A percentile compares a stretch with the other conserved stretches of the same genome.
Conservation (phyloP, 2,113 vertebrate species). For the Lagopus muta region DNA sequence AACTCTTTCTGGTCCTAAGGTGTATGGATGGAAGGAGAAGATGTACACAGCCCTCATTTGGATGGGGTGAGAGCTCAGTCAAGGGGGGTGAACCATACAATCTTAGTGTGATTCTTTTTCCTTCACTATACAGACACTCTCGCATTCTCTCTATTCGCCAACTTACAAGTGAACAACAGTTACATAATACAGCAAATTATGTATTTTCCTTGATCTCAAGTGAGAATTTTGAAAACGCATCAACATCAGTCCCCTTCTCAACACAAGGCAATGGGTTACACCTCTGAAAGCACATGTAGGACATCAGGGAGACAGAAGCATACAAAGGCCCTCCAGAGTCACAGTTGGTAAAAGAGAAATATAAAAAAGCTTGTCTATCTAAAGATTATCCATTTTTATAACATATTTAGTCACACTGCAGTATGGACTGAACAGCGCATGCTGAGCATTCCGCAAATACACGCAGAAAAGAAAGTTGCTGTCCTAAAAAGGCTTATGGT, state of each 20-base stretch:
- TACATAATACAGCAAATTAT: not conserved
- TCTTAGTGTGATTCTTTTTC: not conserved
- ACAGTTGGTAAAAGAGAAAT: not conserved
- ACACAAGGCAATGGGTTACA: not conserved
- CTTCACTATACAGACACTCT: not conserved
- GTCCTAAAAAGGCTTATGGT: not conserved
- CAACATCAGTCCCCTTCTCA: not conserved
- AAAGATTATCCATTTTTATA: not conserved
- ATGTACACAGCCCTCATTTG: accelerated
- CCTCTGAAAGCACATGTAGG: not conserved
- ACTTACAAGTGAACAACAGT: not conserved
- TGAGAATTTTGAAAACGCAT: not conserved
- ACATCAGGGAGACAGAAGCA: not conserved
- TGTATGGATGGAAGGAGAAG: not conserved
- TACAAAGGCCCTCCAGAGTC: not conserved
- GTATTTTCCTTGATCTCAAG: not conserved
- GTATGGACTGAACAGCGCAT: not conserved
- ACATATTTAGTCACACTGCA: not conserved
- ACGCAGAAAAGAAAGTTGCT: not conserved
- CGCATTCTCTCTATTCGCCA: not conserved
- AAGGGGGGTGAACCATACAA: not conserved
- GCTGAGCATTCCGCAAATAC: not conserved
- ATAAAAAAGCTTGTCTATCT: not conserved
- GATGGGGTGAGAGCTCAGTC: not conserved
- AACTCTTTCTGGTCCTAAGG: not conserved